These are phyloP conservation scores for Anhinga anhinga DNA, from an alignment of 2,113 vertebrate species.

Conservation along the genomic window DNA sequence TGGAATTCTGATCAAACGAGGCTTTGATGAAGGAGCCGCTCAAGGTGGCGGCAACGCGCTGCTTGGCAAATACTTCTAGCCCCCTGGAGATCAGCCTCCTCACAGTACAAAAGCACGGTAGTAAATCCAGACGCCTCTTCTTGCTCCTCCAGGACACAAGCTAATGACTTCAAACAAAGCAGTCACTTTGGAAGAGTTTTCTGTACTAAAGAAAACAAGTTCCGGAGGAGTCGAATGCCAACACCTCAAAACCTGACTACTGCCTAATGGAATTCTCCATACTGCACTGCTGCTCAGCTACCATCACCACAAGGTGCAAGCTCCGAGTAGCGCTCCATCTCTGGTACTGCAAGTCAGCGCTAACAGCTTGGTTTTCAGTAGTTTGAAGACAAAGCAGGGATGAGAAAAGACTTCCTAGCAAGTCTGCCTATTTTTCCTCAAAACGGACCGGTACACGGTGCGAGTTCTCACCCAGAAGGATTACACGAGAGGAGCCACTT, in stretches of 20 bases:
- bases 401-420: neutral
- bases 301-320: neutral
- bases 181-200: neutral
- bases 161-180: neutral
- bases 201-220: neutral
- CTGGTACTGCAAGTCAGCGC: neutral
- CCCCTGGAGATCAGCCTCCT: neutral
- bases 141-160: neutral
- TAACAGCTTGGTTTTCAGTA: neutral
- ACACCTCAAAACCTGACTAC: neutral
- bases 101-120: fast-evolving
- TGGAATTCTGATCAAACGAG: neutral
- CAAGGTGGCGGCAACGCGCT: neutral
- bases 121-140: neutral
- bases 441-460: neutral
- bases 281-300: neutral
- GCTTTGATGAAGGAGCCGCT: neutral
- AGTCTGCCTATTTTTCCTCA: neutral
- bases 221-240: neutral
- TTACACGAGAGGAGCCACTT: neutral
- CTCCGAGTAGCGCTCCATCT: fast-evolving
- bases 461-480: neutral
- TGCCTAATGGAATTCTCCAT: neutral
- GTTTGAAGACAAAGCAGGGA: neutral
- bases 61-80: neutral